Base-by-base conservation (phyloP, 2,113 vertebrate species). In the Dicrurus megarhynchus region DNA sequence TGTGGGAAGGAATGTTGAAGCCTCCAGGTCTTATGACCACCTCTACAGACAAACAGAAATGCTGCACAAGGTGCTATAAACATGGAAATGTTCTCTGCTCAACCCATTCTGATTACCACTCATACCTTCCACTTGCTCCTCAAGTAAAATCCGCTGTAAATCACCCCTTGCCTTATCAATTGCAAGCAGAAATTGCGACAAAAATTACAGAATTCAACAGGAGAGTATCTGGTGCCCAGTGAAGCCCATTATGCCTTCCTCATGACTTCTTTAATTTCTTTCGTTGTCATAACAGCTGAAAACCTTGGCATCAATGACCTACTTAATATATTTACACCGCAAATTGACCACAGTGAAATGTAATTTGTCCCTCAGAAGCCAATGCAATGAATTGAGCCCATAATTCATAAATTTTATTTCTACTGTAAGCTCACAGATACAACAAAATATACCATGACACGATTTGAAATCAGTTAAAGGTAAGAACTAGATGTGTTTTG, bases 1-100 rank as follows among this genome's bases (percentile, higher is more conserved):
- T 2, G 3, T 16, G 18, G 23, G 52, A 67, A 50, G 8, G 11
- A 87, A 70, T 30, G 19, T 0, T 2, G 2, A 84, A 70, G 37
- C 22, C 6, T 81, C 19, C 41, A 76, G 11, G 20, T 82, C 17
- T 68, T 23, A 21, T 2, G 28, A 47, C 7, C 52, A 47, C 6
- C 23, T 47, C 26, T 70, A 35, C 28, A 78, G 27, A 21, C 19
- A 49, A 16, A 46, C 1, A 50, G 24, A 84, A 91, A 55, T 10
- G 22, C 11, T 78, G 47, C 13, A 84, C 1, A 2, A 67, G 26
- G 13, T 64, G 24, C 39, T 73, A 11, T 7, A 41, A 75, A 35
- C 19, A 14, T 3, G 9, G 3, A 68, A 71, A 68, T 11, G 2
- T 39, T 60, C 22, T n/a, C 42, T 70, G 46, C 4, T 89, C 24